Conservation (phyloP, 1,140 invertebrate species). For the Triops cancriformis region DNA sequence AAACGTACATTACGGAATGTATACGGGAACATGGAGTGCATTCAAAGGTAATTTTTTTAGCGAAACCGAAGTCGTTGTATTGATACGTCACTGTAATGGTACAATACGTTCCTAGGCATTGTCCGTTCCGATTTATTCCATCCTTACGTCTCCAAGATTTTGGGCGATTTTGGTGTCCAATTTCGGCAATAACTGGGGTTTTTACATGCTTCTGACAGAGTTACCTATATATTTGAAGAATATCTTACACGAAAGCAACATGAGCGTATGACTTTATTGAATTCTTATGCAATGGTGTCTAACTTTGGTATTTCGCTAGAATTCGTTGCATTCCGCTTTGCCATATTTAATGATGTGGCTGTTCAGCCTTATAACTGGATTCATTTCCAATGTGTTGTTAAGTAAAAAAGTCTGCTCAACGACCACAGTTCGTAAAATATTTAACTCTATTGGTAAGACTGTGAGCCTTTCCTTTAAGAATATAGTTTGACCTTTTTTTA, state of each 20-base stretch:
- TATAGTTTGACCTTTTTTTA: background rate
- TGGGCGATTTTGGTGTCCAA: slow-evolving; percentile 56
- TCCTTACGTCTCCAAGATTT: slow-evolving; percentile 56
- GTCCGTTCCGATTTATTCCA: slow-evolving; percentile 35
- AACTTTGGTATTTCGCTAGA: slow-evolving; percentile 46
- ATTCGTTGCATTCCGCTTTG: slow-evolving; percentile 75
- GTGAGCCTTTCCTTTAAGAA: background rate
- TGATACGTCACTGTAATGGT: background rate
- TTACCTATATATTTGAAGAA: slow-evolving; percentile 94
- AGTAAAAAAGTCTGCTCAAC: slow-evolving; percentile 55
- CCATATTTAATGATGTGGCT: slow-evolving; percentile 78
- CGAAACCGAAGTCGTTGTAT: background rate
- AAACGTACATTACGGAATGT: slow-evolving; percentile 41
- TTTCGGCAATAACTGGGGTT: slow-evolving; percentile 65
- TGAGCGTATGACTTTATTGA: slow-evolving; percentile 52
- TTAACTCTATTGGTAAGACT: slow-evolving; percentile 52
- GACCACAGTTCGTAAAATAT: slow-evolving; percentile 58
- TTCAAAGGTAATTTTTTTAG: background rate
- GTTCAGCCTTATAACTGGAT: slow-evolving; percentile 59
- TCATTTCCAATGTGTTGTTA: slow-evolving; percentile 58
- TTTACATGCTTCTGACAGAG: slow-evolving; percentile 75
- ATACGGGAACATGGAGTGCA: slow-evolving; percentile 11
- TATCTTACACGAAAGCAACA: slow-evolving; percentile 83
- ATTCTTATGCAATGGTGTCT: background rate
- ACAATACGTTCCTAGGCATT: slow-evolving; percentile 22